Evolutionary conservation across 2,113 vertebrate genomes (phyloP).

Genomic region (Gavialis gangeticus): DNA sequence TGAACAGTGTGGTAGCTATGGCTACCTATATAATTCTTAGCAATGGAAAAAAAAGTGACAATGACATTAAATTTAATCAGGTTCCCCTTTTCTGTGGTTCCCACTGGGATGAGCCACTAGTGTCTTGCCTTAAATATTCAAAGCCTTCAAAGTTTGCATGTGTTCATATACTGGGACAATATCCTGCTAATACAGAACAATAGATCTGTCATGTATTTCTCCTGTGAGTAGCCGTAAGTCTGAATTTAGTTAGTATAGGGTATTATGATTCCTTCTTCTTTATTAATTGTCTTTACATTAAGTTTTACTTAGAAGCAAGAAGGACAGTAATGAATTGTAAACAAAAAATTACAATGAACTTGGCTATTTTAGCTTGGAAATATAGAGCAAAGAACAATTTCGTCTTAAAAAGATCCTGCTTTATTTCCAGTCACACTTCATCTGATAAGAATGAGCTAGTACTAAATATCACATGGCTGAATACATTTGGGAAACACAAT

Average conservation of each 20-base stretch:
- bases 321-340: conserved; percentile 68
- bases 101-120: conserved; percentile 90
- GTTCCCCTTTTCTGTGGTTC: conserved; percentile 94
- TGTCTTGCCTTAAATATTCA: conserved; percentile 89
- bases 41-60: conserved; percentile 91
- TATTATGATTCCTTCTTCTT: conserved; percentile 75
- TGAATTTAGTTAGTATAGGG: conserved; percentile 77
- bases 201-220: conserved; percentile 87
- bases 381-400: conserved; percentile 60
- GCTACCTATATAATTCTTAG: conserved; percentile 96
- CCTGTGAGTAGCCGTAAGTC: conserved; percentile 78
- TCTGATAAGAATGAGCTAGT: conserved; percentile 74
- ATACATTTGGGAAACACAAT: conserved; percentile 71
- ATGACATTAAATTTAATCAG: conserved; percentile 99
- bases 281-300: conserved; percentile 76
- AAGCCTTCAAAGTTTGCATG: conserved; percentile 86
- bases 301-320: conserved; percentile 74
- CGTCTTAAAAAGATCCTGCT: conserved; percentile 65
- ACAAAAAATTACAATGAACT: conserved; percentile 71
- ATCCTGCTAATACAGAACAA: conserved; percentile 87
- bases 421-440: conserved; percentile 80
- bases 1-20: conserved; percentile 92
- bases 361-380: conserved; percentile 76
- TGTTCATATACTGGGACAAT: conserved; percentile 84
- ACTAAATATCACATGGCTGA: conserved; percentile 67